Base-by-base conservation (phyloP, 2,797 vertebrate genomes). In the Melopsittacus undulatus region DNA sequence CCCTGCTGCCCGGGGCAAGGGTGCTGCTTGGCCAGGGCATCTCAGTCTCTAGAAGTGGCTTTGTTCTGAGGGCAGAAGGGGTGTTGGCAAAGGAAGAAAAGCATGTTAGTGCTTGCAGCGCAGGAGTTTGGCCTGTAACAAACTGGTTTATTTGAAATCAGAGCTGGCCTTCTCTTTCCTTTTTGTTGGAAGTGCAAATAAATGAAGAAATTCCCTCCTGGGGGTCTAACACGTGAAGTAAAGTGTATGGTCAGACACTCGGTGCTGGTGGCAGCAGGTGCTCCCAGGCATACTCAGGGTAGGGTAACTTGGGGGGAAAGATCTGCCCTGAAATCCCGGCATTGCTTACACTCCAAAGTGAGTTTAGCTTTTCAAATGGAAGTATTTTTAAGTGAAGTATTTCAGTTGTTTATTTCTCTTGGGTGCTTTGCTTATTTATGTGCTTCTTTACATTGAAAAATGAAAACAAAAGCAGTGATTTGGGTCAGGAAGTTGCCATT, bases 291-390 rank as follows among this genome's bases (percentile, higher is more conserved):
- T 74, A 13, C 24, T 43, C 29, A 46, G n/a, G 59, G 52, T 59
- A 78, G 45, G 43, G 59, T 64, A 87, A 74, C 52, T 56, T 3
- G 1, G n/a, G 24, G 64, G 24, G 45, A 77, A 94, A 80, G 73
- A 2, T 13, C 54, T 88, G 46, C 29, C 73, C 51, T 64, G 64
- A 87, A 87, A 57, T 48, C 57, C 2, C 0, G 1, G 45, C 26
- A 1, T 63, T 84, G 45, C 72, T 95, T 20, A 21, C 0, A 5
- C 43, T 88, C 43, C 56, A 75, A 11, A 87, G 57, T 48, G 38
- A 49, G 84, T 89, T 94, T 73, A 77, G 75, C 61, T 59, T 95
- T 95, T 95, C 83, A 96, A 79, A 83, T 82, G 30, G 29, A 77
- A 84, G 34, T 78, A 23, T 77, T 90, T 95, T n/a, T 68, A 86